A percentile compares a stretch with the other conserved stretches of the same genome.
These are phyloP conservation scores for Chitala chitala DNA, from an alignment of 2,113 vertebrate genomes.

Conservation along the genomic window DNA sequence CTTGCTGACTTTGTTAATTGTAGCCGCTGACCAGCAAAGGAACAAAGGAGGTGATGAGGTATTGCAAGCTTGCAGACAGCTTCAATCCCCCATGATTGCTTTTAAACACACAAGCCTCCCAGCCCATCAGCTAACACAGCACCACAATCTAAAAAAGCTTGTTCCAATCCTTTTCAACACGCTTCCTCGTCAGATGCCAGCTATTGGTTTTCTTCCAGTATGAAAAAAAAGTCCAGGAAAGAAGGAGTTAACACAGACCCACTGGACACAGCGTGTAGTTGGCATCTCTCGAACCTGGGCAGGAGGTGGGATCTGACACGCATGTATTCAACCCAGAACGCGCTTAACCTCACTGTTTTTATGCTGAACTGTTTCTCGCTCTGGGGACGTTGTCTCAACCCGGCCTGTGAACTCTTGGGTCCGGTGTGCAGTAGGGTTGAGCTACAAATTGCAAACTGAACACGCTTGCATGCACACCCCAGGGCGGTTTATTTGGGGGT, in stretches of 20 bases:
- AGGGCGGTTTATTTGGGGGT: constrained; percentile 3
- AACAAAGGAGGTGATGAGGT: too few relatives aligned
- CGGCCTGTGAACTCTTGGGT: not conserved
- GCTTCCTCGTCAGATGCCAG: too few relatives aligned
- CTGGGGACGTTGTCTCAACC: not conserved
- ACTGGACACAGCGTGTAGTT: not conserved
- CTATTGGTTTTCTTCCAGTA: too few relatives aligned
- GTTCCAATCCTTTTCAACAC: not conserved
- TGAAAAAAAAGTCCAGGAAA: too few relatives aligned
- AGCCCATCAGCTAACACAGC: too few relatives aligned
- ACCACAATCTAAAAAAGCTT: not conserved
- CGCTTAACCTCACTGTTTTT: not conserved
- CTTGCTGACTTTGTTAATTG: not conserved
- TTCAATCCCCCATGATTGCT: too few relatives aligned
- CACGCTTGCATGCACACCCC: constrained; percentile 6
- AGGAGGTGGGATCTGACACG: not conserved
- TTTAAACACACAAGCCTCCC: too few relatives aligned
- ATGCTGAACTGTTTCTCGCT: not conserved
- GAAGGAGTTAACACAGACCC: too few relatives aligned
- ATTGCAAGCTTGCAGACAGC: too few relatives aligned
- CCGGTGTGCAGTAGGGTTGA: not conserved
- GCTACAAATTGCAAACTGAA: not conserved
- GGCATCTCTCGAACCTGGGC: not conserved
- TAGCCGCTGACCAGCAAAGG: too few relatives aligned
- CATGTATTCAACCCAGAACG: not conserved